Conservation (phyloP, 2,113 vertebrate genomes). For the Himantopus leucocephalus region DNA sequence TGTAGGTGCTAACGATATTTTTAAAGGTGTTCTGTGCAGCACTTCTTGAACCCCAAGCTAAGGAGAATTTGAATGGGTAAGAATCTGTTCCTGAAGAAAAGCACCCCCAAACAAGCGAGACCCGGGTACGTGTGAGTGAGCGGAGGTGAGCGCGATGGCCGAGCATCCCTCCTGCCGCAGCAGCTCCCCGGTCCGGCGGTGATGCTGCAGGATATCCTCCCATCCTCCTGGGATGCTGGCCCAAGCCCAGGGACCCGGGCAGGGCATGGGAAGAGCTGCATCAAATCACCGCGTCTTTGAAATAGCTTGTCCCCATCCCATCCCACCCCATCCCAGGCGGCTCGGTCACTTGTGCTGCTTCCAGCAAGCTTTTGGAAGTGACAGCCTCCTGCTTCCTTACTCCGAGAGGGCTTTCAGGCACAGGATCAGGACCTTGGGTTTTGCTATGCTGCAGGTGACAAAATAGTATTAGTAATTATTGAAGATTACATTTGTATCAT, state of each 20-base stretch:
- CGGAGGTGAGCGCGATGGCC: fast-evolving
- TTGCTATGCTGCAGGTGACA: neutral
- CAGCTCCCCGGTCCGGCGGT: neutral
- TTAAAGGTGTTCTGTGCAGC: neutral
- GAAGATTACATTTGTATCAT: neutral
- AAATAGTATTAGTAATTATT: neutral
- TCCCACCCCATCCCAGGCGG: neutral
- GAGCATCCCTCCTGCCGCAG: too few species aligned
- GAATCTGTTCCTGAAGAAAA: neutral
- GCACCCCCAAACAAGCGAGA: too few species aligned
- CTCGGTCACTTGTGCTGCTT: neutral
- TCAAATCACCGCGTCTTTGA: fast-evolving
- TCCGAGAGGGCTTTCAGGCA: neutral
- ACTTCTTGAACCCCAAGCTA: neutral
- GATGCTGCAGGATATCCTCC: neutral
- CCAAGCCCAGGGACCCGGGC: neutral
- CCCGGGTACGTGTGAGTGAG: neutral
- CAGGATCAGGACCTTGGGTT: too few species aligned
- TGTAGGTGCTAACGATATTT: fast-evolving
- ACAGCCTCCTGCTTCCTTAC: neutral
- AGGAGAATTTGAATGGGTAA: neutral
- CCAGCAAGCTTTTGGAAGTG: neutral
- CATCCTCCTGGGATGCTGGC: neutral
- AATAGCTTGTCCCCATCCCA: too few species aligned
- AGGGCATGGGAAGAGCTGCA: neutral